Percentiles rank a stretch among this genome's conserved stretches.
phyloP scores from a whole-genome alignment of 1,140 invertebrate species.

The Dolichoris vasculosae region DNA sequence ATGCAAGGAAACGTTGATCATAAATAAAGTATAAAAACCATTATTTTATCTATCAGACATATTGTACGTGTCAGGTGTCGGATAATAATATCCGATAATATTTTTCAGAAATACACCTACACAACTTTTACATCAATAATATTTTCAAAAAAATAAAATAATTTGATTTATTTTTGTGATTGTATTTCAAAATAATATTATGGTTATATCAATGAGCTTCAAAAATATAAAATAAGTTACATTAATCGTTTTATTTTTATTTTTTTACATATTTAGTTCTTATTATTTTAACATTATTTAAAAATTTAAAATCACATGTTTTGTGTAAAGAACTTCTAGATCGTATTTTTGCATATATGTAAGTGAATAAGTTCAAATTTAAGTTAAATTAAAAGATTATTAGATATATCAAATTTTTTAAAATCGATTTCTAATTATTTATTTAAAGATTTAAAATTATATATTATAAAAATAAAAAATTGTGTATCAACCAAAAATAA shows the following conservation, averaged over 20 bases:
- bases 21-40: constrained; percentile 40
- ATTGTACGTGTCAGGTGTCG: constrained; percentile 32
- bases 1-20: constrained; percentile 46
- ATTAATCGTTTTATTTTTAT: neutral
- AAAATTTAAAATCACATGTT: neutral
- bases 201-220: no score
- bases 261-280: neutral
- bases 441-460: no score
- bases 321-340: no score
- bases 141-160: neutral
- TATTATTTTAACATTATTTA: neutral
- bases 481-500: no score
- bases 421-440: no score
- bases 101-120: constrained; percentile 47
- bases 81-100: constrained; percentile 42
- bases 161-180: no score
- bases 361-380: no score
- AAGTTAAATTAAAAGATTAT: no score
- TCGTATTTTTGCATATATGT: no score
- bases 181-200: no score
- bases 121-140: constrained; percentile 3
- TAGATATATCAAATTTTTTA: no score
- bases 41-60: constrained; percentile 28
- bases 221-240: neutral
- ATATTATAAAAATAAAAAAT: no score